A percentile compares a stretch with the other conserved stretches of the same genome.
These are phyloP conservation scores for Rhizomys pruinosus DNA, from an alignment of 2,113 vertebrate genomes.

Conservation along the genomic window DNA sequence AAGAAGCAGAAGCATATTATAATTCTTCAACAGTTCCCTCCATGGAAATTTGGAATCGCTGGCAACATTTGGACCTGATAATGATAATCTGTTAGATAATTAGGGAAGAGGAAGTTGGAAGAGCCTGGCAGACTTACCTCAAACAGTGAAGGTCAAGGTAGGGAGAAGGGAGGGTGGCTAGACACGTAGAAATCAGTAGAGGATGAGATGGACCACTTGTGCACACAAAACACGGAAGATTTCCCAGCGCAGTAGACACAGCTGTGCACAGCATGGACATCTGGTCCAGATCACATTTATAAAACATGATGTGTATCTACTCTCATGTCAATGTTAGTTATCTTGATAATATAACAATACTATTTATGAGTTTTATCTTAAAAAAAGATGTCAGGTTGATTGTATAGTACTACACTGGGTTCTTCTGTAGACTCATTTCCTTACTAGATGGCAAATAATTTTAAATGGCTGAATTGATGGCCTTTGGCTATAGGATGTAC, in stretches of 20 bases:
- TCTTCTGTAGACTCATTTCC: neutral
- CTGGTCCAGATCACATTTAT: neutral
- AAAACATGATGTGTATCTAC: neutral
- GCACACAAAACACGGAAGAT: neutral
- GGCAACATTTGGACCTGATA: neutral
- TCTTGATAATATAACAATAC: neutral
- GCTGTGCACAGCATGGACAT: neutral
- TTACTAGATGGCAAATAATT: neutral
- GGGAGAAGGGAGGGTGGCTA: neutral
- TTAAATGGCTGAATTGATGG: neutral
- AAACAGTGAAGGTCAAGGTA: neutral
- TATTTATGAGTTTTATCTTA: neutral
- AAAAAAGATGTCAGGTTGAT: neutral
- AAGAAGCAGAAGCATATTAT: neutral
- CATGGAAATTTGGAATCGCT: too few species aligned
- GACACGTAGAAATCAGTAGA: neutral
- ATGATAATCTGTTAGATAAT: neutral
- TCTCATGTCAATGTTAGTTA: neutral
- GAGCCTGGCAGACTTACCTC: neutral
- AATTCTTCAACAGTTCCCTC: neutral
- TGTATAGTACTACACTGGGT: neutral
- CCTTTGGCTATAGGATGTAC: neutral
- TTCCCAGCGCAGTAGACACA: neutral
- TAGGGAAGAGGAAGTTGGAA: too few species aligned
- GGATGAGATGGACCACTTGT: too few species aligned